A percentile compares a stretch with the other conserved stretches of the same genome.
phyloP scores from a whole-genome alignment of 2,797 vertebrate species.

The Melanotaenia trifasciata region DNA sequence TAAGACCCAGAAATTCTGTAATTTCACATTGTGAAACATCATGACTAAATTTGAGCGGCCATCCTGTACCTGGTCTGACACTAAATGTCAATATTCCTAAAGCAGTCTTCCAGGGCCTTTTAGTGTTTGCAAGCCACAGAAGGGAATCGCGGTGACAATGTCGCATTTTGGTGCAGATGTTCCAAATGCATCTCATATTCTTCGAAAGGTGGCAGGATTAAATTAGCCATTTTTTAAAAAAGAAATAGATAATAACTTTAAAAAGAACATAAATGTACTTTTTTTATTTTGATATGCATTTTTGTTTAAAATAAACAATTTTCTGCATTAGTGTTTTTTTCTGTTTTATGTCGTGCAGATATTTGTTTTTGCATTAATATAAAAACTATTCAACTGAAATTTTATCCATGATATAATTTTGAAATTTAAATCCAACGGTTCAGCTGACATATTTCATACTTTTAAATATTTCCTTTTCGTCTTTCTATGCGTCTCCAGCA shows the following conservation, averaged over 20 bases:
- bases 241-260: not conserved
- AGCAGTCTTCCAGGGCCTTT: conserved; percentile 46
- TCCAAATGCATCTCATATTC: not conserved
- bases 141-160: conserved; percentile 19
- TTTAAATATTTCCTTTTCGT: conserved; percentile 47
- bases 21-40: not conserved
- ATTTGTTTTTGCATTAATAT: not conserved
- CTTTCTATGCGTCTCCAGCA: conserved; percentile 52
- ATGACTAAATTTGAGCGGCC: not conserved
- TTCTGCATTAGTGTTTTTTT: not conserved
- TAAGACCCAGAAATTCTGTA: not conserved
- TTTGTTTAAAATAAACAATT: not conserved
- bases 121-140: conserved; percentile 12
- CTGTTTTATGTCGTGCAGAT: not conserved
- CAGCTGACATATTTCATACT: conserved; percentile 31
- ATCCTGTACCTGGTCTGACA: not conserved
- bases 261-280: not conserved
- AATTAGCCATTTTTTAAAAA: not conserved
- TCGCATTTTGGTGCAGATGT: conserved; percentile 39
- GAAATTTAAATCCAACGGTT: conserved; percentile 21
- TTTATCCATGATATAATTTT: not conserved
- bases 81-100: conserved; percentile 15
- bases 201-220: not conserved
- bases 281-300: not conserved
- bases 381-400: not conserved